Conservation (phyloP, 1,140 invertebrate species). For the Aphis gossypii region DNA sequence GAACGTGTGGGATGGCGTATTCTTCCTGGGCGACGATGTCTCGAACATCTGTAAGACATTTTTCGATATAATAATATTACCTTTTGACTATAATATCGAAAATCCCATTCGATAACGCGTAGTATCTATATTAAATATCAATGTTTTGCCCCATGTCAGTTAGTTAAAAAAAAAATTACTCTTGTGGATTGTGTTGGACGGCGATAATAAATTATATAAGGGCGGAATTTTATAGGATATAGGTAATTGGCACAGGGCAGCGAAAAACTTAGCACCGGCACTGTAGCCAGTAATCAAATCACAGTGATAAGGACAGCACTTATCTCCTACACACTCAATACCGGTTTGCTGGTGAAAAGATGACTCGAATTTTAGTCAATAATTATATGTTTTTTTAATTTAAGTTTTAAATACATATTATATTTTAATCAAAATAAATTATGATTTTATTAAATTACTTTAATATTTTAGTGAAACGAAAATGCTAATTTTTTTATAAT, state of each 20-base stretch:
- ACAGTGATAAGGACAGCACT: not conserved
- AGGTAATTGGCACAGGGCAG: too few species aligned
- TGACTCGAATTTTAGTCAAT: not conserved
- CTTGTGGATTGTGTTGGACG: not conserved
- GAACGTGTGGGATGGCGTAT: conserved; percentile 68
- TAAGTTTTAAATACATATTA: not conserved
- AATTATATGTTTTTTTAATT: not conserved
- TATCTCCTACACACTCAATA: not conserved
- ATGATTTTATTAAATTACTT: not conserved
- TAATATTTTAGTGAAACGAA: not conserved
- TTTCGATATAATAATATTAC: not conserved
- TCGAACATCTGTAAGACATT: conserved; percentile 66
- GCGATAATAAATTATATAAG: too few species aligned
- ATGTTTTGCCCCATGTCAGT: too few species aligned
- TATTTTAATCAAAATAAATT: not conserved
- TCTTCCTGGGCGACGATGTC: conserved; percentile 69
- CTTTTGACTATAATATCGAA: not conserved
- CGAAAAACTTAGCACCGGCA: too few species aligned
- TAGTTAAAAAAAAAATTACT: not conserved
- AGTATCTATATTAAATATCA: not conserved
- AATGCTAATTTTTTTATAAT: not conserved
- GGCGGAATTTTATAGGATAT: too few species aligned
- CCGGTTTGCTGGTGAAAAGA: not conserved
- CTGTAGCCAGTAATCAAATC: too few species aligned
- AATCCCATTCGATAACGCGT: too few species aligned